Evolutionary conservation across 1,140 invertebrate species (phyloP).

Genomic region (Zaprionus kolodkinae): DNA sequence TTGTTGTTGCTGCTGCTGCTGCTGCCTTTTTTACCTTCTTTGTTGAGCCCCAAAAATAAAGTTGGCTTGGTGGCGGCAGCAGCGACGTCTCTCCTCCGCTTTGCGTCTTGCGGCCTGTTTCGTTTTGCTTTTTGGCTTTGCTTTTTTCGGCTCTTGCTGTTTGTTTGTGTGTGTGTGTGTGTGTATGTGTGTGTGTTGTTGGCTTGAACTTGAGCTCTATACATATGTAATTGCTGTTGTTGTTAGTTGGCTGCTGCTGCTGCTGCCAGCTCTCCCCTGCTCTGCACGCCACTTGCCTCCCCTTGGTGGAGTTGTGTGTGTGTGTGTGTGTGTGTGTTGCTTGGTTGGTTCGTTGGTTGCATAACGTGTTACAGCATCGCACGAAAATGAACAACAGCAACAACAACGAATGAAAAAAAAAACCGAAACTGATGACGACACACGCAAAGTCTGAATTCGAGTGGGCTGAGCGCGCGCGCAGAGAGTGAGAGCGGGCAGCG

Average conservation of each 20-base stretch:
- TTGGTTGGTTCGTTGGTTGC: slow-evolving; percentile 57
- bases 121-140: slow-evolving; percentile 30
- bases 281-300: slow-evolving; percentile 17
- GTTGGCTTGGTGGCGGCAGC: slow-evolving; percentile 8
- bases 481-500: background rate
- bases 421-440: slow-evolving; percentile 75
- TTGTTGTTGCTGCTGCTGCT: slow-evolving; percentile 38
- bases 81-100: slow-evolving; percentile 7
- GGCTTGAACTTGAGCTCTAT: slow-evolving; percentile 84
- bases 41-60: slow-evolving; percentile 53
- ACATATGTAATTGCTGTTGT: slow-evolving; percentile 79
- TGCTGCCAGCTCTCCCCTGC: background rate
- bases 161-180: slow-evolving; percentile 12
- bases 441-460: slow-evolving; percentile 47
- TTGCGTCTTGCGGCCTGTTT: slow-evolving; percentile 20
- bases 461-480: slow-evolving; percentile 5
- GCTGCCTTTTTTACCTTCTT: slow-evolving; percentile 29
- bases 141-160: slow-evolving; percentile 34
- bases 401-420: slow-evolving; percentile 51
- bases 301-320: slow-evolving; percentile 30
- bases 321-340: slow-evolving; percentile 39
- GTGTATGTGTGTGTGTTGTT: slow-evolving; percentile 49
- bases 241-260: slow-evolving; percentile 32
- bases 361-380: slow-evolving; percentile 82
- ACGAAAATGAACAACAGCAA: slow-evolving; percentile 68